Evolutionary conservation across 2,888 invertebrate species (phyloP).

Genomic region (Teinopalpus imperialis): DNA sequence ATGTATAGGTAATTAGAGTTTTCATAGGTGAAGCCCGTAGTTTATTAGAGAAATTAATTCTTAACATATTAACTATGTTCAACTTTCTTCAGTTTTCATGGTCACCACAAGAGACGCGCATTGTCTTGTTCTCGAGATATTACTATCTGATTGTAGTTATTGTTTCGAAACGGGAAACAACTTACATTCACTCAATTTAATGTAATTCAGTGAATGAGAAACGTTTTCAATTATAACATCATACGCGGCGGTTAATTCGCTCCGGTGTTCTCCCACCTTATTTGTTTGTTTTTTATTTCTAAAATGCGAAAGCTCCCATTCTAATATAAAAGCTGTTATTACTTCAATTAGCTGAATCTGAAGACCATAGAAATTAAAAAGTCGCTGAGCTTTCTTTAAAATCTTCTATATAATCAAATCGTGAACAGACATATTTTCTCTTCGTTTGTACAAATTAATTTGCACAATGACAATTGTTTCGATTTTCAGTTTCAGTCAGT

Average conservation of each 20-base stretch:
- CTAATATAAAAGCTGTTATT: slow-evolving; percentile 1
- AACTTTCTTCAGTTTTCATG: slow-evolving; percentile 31
- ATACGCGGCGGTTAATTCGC: slow-evolving; percentile 33
- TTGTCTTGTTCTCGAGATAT: slow-evolving; percentile 75
- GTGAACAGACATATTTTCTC: no score
- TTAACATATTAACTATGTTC: no score
- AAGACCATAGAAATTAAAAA: background rate
- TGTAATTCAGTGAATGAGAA: slow-evolving; percentile 77
- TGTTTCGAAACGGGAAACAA: slow-evolving; percentile 75
- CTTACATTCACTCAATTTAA: slow-evolving; percentile 74
- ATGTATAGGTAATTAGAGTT: no score
- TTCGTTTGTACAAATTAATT: no score
- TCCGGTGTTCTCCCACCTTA: slow-evolving; percentile 17
- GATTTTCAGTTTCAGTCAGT: no score
- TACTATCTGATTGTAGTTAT: slow-evolving; percentile 70
- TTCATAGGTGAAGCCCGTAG: no score
- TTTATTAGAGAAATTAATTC: no score
- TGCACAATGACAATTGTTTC: no score
- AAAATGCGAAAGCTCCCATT: slow-evolving; percentile 11
- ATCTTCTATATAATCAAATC: no score
- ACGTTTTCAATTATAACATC: slow-evolving; percentile 73
- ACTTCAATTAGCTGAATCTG: background rate
- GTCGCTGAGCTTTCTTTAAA: no score
- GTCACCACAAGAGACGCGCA: slow-evolving; percentile 51
- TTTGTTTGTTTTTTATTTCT: slow-evolving; percentile 20